A percentile compares a stretch with the other conserved stretches of the same genome.
Conservation (phyloP, 2,113 vertebrate species). For the Tachysurus vachellii region DNA sequence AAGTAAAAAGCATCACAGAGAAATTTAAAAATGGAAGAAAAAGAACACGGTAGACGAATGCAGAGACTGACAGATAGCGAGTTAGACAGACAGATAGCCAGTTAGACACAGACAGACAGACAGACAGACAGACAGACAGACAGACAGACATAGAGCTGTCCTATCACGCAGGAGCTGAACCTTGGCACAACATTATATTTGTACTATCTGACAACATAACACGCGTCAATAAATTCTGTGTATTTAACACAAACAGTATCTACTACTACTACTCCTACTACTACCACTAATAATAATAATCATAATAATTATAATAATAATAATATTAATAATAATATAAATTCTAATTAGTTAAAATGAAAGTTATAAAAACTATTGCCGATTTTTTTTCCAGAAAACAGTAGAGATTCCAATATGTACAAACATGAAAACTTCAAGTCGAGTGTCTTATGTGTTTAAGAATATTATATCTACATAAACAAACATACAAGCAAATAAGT, state of each 20-base stretch:
- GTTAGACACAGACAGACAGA: too few relatives aligned
- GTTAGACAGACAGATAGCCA: neutral
- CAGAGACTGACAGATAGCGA: neutral
- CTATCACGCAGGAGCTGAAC: neutral
- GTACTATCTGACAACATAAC: neutral
- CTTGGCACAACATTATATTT: neutral
- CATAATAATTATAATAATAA: neutral
- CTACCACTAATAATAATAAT: neutral
- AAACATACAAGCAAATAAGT: neutral
- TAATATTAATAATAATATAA: neutral
- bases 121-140: neutral
- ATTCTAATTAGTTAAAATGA: neutral
- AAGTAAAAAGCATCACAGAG: neutral
- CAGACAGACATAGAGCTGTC: neutral
- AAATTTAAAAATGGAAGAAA: constrained; percentile 23
- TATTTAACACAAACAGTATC: neutral
- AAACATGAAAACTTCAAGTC: neutral
- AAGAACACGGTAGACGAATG: neutral
- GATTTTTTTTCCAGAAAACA: neutral
- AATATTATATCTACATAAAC: neutral
- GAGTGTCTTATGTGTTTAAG: neutral
- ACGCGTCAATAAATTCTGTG: neutral
- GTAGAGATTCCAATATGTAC: neutral
- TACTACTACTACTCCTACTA: neutral
- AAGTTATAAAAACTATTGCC: neutral